A percentile compares a stretch with the other conserved stretches of the same genome.
phyloP scores from a whole-genome alignment of 2,888 invertebrate genomes.

The Caradrina kadenii region DNA sequence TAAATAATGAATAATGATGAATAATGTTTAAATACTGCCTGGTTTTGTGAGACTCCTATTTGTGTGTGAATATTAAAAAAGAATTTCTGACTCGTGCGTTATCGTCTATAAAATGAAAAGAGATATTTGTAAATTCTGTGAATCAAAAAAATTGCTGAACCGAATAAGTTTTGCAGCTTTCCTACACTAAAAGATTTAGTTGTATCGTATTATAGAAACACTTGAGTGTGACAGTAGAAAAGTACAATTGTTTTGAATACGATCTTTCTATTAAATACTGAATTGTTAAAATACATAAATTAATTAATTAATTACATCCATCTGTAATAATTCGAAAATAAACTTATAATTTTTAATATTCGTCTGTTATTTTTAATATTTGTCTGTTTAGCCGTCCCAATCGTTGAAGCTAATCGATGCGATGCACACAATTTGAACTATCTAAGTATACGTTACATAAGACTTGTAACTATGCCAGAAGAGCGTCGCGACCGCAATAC shows the following conservation, averaged over 20 bases:
- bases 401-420: conserved; percentile 25
- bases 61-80: neutral
- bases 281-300: conserved; percentile 35
- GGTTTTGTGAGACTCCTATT: neutral
- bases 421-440: conserved; percentile 1
- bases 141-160: too few species aligned
- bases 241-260: neutral
- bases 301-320: conserved; percentile 31
- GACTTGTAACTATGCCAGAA: conserved; percentile 47
- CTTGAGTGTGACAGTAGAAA: too few species aligned
- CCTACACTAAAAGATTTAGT: too few species aligned
- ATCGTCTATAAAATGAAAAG: neutral
- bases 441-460: conserved; percentile 24
- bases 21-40: neutral
- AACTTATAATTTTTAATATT: conserved; percentile 65
- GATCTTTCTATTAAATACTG: conserved; percentile 29
- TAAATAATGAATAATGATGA: too few species aligned
- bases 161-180: too few species aligned
- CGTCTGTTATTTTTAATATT: conserved; percentile 60
- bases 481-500: conserved; percentile 38
- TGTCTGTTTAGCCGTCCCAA: conserved; percentile 34
- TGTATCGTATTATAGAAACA: too few species aligned
- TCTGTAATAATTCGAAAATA: conserved; percentile 64
- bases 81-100: neutral
- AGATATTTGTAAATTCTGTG: neutral